Percentiles rank a stretch among this genome's conserved stretches.
These are phyloP conservation scores for Paelopatides confundens DNA, from an alignment of 53 echinoderm and acorn worm genomes.

Conservation along the genomic window DNA sequence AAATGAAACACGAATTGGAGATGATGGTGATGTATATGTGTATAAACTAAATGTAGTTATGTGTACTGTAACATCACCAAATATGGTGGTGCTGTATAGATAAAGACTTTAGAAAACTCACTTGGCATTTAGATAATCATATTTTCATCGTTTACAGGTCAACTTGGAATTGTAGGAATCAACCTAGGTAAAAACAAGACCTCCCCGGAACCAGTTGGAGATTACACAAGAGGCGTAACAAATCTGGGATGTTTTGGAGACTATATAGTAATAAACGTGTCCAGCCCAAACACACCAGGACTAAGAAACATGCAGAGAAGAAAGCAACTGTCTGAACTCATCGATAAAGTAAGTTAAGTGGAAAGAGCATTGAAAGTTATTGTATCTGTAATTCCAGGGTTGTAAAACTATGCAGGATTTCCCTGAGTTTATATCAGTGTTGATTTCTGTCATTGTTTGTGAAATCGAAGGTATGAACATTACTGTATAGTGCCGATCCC, in stretches of 20 bases:
- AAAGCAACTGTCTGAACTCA: slow-evolving; percentile 74
- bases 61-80: too few relatives aligned
- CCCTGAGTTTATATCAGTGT: not conserved
- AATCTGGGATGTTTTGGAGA: slow-evolving; percentile 83
- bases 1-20: too few relatives aligned
- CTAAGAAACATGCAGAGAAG: slow-evolving; percentile 90
- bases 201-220: slow-evolving; percentile 76
- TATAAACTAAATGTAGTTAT: too few relatives aligned
- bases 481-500: too few relatives aligned
- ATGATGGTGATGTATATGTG: too few relatives aligned
- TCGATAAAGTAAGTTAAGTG: slow-evolving; percentile 74
- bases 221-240: slow-evolving; percentile 88
- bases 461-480: too few relatives aligned
- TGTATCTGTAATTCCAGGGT: too few relatives aligned
- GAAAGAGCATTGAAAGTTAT: not conserved
- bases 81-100: too few relatives aligned
- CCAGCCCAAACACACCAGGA: slow-evolving; percentile 97
- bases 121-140: not conserved
- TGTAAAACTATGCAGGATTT: too few relatives aligned
- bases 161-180: slow-evolving; percentile 80
- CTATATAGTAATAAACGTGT: slow-evolving; percentile 94
- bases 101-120: not conserved
- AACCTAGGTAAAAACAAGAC: slow-evolving; percentile 97
- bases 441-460: too few relatives aligned
- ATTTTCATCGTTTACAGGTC: slow-evolving; percentile 27